Base-by-base conservation (phyloP, 2,797 vertebrate genomes). In the Eutrigla gurnardus region DNA sequence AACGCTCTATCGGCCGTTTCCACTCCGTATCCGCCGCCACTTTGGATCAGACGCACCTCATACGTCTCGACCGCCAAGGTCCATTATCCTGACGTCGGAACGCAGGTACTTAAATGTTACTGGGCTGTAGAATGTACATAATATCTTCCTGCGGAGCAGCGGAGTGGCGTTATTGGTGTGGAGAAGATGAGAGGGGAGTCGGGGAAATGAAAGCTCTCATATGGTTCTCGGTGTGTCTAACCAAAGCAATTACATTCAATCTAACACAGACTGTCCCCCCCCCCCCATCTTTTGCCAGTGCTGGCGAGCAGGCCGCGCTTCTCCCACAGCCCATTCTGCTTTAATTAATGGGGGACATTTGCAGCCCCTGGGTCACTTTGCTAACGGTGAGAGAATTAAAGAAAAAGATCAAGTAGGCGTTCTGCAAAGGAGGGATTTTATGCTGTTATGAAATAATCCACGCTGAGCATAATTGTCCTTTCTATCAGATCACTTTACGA, bases 11-110 rank as follows among this genome's bases (percentile, higher is more conserved):
- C 79, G 81, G 73, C 42, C 66, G 47, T 81, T 25, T 25, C 25
- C 25, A 25, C 75, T 65, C 72, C 39, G 52, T n/a, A 58, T 45
- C 67, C 71, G 64, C 83, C 52, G 52, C 77, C 75, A 75, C 73
- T 77, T 83, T 86, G 82, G 74, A 86, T 84, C 79, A 81, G 77
- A 82, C 58, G 77, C 79, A 85, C 79, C 70, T 83, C 74, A 77
- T 80, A 78, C 76, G 70, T 68, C 63, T 75, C 65, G 25, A 70
- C 63, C 80, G 74, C 80, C 82, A 83, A 82, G 75, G 74, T 77
- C 80, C 75, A 91, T 93, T 91, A 93, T 88, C 78, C 77, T 63
- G 79, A 82, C 74, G 71, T 47, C 67, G 68, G 89, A 87, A 89
- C 78, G 57, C 70, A 89, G 77, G 82, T 84, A 75, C 89, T 87